A percentile compares a stretch with the other conserved stretches of the same genome.
Evolutionary conservation across 2,113 vertebrate species (phyloP).

Genomic region (rabbit (Oryctolagus cuniculus)): DNA sequence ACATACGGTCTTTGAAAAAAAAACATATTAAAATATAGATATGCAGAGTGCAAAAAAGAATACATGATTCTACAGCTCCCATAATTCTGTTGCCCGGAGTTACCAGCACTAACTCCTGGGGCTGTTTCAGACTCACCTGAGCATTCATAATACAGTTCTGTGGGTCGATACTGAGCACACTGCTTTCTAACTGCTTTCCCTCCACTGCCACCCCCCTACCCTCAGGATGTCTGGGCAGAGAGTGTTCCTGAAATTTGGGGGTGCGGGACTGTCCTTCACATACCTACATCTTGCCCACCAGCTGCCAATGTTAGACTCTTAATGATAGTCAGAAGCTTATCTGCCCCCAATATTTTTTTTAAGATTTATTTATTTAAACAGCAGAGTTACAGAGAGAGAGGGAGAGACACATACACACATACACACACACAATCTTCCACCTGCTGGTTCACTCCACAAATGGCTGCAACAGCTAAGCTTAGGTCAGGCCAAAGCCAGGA

Average conservation of each 20-base stretch:
- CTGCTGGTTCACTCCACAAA: no score
- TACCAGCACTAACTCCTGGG: rapidly evolving
- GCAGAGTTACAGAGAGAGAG: no score
- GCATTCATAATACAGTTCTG: not conserved
- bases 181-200: not conserved
- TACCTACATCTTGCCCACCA: no score
- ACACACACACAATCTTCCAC: no score
- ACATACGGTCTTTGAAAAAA: not conserved
- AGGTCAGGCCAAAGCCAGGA: no score
- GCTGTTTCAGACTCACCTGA: not conserved
- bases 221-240: not conserved
- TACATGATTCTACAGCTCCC: rapidly evolving
- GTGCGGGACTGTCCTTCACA: not conserved
- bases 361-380: no score
- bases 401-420: no score
- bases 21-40: not conserved
- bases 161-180: not conserved
- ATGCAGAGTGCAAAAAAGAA: not conserved
- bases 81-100: no score
- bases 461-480: no score
- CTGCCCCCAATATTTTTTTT: not conserved
- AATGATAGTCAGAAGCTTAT: not conserved
- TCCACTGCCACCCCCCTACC: not conserved
- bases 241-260: not conserved
- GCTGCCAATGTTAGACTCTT: not conserved